phyloP scores from a whole-genome alignment of 2,797 vertebrate genomes.

The Dicrostonyx torquatus region DNA sequence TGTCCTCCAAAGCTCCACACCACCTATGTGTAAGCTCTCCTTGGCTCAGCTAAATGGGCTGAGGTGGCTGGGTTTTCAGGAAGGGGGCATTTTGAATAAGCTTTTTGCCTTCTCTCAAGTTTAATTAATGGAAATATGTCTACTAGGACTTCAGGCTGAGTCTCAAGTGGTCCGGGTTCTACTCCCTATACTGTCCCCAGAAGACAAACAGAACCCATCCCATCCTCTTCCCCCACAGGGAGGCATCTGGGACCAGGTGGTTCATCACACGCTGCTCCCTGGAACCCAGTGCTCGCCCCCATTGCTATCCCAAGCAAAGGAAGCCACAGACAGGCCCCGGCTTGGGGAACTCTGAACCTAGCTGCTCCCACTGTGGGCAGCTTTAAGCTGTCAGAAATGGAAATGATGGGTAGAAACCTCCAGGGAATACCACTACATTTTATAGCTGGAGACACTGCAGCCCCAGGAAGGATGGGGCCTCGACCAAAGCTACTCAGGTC shows the following conservation, averaged over 20 bases:
- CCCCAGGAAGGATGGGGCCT: background rate
- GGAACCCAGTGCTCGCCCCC: background rate
- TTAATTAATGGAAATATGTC: background rate
- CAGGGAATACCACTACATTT: background rate
- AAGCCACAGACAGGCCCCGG: background rate
- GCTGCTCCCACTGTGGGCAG: background rate
- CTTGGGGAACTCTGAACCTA: background rate
- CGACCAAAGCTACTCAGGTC: background rate
- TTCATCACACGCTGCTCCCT: background rate
- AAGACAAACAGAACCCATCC: background rate
- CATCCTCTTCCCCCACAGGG: background rate
- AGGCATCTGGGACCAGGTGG: conserved; percentile 1
- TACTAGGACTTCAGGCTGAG: background rate
- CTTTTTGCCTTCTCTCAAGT: background rate
- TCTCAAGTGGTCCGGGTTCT: background rate
- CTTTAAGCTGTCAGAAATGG: background rate
- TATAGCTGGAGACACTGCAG: background rate
- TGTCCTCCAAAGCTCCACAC: background rate
- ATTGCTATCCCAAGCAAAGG: background rate
- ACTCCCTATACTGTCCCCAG: background rate
- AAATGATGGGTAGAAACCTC: background rate
- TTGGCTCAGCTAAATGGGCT: background rate
- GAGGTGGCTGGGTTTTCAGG: background rate
- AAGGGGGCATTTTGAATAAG: background rate
- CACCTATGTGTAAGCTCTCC: rapidly evolving